Conservation (phyloP, 2,797 vertebrate species). For the Kryptopterus vitreolus region DNA sequence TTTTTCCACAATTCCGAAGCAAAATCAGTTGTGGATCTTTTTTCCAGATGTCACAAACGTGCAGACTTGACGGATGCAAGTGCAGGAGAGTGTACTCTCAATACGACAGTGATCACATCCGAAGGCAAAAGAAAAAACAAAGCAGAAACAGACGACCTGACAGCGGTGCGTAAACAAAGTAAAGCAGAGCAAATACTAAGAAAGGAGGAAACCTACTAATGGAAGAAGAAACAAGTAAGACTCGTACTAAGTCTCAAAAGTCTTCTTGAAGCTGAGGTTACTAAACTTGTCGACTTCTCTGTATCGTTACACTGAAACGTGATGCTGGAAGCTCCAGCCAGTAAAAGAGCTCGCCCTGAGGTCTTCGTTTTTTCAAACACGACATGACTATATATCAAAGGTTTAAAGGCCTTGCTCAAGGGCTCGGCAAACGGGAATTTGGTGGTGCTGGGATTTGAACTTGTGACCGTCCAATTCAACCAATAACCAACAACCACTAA, state of each 20-base stretch:
- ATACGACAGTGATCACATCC: conserved; percentile 6
- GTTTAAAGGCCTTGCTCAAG: no score
- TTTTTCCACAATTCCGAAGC: not conserved
- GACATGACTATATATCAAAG: no score
- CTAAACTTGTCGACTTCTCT: not conserved
- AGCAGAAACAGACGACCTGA: not conserved
- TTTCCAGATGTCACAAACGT: not conserved
- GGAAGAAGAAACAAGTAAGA: not conserved
- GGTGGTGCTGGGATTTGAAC: no score
- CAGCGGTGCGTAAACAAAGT: not conserved
- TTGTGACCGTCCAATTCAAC: no score
- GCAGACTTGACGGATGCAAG: not conserved
- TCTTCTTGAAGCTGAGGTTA: not conserved
- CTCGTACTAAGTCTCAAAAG: not conserved
- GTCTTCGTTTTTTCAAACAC: no score
- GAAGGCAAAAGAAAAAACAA: not conserved
- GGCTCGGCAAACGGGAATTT: no score
- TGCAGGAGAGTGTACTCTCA: not conserved
- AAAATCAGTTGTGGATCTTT: not conserved
- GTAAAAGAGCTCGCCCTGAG: no score
- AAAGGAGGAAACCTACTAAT: not conserved
- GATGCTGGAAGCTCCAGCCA: not conserved
- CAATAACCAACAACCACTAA: not conserved
- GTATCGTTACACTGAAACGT: not conserved
- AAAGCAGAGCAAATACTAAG: not conserved